Percentiles rank a stretch among this genome's conserved stretches.
Conservation (phyloP, 2,888 invertebrate genomes). For the Aricia artaxerxes region DNA sequence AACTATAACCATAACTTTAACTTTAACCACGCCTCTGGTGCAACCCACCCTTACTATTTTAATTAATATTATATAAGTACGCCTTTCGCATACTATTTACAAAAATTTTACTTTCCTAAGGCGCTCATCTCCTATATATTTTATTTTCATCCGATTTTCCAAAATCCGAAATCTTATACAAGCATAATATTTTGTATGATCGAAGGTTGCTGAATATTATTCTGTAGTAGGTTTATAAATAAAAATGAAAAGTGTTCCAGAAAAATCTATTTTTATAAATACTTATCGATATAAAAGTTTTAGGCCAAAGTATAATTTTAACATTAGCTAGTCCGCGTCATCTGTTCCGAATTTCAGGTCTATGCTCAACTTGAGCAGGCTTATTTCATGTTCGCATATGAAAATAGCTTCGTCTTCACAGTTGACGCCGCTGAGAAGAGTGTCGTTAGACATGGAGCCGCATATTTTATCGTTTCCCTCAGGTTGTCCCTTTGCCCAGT, state of each 20-base stretch:
- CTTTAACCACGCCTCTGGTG: no score
- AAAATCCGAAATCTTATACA: no score
- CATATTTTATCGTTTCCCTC: conserved; percentile 1
- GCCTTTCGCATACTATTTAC: no score
- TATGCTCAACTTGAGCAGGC: neutral
- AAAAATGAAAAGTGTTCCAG: neutral
- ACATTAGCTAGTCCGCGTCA: neutral
- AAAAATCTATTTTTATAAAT: conserved; percentile 2
- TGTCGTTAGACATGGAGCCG: conserved; percentile 9
- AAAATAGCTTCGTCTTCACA: conserved; percentile 6
- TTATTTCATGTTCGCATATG: conserved; percentile 25
- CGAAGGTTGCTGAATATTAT: no score
- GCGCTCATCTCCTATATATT: no score
- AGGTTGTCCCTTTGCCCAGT: conserved; percentile 16
- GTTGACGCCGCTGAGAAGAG: neutral
- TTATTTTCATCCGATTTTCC: no score
- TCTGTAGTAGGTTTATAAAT: neutral
- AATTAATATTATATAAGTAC: no score
- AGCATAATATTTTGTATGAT: no score
- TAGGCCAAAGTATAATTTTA: neutral
- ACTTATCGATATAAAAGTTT: neutral
- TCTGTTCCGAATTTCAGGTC: neutral
- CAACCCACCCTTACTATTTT: no score
- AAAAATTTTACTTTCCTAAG: no score
- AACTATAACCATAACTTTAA: no score